Evolutionary conservation across 2,888 invertebrate genomes (phyloP).

Genomic region (Oligia fasciuncula): DNA sequence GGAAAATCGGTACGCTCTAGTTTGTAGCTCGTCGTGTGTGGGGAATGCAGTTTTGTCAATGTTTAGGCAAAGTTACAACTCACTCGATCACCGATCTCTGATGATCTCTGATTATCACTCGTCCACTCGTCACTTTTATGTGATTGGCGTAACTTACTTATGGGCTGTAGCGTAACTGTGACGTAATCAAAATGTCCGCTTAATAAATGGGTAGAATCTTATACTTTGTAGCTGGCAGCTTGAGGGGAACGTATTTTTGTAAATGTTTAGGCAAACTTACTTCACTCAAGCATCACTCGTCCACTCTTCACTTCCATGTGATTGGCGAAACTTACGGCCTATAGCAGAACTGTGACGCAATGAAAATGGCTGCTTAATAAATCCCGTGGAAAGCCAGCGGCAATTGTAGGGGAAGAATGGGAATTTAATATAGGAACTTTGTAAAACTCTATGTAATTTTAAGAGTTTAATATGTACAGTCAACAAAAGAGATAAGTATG

Average conservation of each 20-base stretch:
- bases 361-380: slow-evolving; percentile 38
- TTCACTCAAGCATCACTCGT: no score
- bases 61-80: background rate
- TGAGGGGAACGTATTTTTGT: background rate
- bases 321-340: slow-evolving; percentile 54
- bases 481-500: no score
- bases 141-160: slow-evolving; percentile 54
- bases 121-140: no score
- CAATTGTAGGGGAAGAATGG: background rate
- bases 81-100: no score
- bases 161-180: slow-evolving; percentile 41
- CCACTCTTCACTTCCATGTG: background rate
- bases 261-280: no score
- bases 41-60: background rate
- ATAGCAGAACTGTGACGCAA: slow-evolving; percentile 37
- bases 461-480: no score
- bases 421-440: no score
- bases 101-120: no score
- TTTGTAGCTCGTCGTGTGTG: background rate
- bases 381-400: slow-evolving; percentile 7
- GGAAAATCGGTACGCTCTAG: background rate
- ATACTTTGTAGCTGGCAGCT: background rate
- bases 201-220: slow-evolving; percentile 15
- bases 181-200: slow-evolving; percentile 34
- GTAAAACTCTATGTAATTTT: no score